Base-by-base conservation (phyloP, 2,888 invertebrate species). In the Entomobrya proxima region DNA sequence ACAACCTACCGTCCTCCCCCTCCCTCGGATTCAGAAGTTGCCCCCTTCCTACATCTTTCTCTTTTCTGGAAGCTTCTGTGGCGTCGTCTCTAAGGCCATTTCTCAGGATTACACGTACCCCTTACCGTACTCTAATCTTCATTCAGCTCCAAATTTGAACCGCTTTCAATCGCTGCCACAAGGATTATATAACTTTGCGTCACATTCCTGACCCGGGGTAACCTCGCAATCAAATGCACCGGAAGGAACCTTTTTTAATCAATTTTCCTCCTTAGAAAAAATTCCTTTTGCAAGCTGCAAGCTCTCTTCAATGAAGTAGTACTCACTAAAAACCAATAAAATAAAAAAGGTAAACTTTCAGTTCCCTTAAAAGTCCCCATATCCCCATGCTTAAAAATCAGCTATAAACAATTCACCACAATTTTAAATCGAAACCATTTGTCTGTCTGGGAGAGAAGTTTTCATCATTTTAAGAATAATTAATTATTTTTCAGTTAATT, bases 261-360 rank as follows among this genome's bases (percentile, higher is more conserved):
- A 84, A 87, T 87, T 40, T 87, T 85, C 90, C 98, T 95, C 40
- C 99, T 95, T 89, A 99, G 94, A 94, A 97, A 99, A 93, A 98
- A 97, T 92, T 99, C 99, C 91, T 97, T 95, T 90, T 96, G 95
- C 82, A 99, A n/a, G n/a, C n/a, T n/a, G n/a, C n/a, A n/a, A 93
- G 93, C 99, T 99, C 91, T 98, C 98, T 89, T 96, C 96, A 91
- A 98, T 98, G 93, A 99, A 99, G 94, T 99, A 99, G 93, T 99
- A 99, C 93, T 99, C 99, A 92, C 98, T 99, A 94, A 13, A 24
- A 76, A n/a, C 11, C n/a, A 2, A 67, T 32, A 44, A 21, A 13
- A 35, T 5, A 52, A 21, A 2, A 35, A 61, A 61, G 35, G 50
- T 35, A n/a, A n/a, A n/a, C n/a, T 61, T 58, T 58, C 11, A 18